Evolutionary conservation across 2,113 vertebrate genomes (phyloP).

Genomic region (Laterallus jamaicensis): DNA sequence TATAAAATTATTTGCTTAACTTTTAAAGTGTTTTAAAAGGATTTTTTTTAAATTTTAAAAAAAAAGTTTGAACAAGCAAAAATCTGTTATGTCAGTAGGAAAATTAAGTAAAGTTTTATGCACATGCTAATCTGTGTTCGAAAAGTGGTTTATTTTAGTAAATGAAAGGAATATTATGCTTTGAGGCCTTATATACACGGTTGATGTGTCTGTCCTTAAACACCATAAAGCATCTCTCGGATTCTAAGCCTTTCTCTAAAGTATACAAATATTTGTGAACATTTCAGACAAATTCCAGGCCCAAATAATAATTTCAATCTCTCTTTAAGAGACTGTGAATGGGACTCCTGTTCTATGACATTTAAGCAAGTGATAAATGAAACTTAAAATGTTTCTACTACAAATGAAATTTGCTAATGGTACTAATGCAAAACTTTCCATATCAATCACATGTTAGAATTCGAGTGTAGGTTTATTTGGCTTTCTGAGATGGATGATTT

Average conservation of each 20-base stretch:
- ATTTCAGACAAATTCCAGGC: not conserved
- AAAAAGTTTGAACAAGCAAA: not conserved
- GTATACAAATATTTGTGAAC: not conserved
- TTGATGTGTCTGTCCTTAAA: not conserved
- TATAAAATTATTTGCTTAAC: not conserved
- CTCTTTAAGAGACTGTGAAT: not conserved
- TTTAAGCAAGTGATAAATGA: not conserved
- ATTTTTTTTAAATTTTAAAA: not conserved
- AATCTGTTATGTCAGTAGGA: not conserved
- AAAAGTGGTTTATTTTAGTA: not conserved
- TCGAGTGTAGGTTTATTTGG: not conserved
- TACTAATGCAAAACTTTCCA: not conserved
- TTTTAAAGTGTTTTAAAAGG: not conserved
- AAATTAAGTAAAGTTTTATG: not conserved
- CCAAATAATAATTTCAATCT: not conserved
- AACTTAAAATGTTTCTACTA: not conserved
- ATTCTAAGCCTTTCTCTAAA: not conserved
- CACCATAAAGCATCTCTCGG: not conserved
- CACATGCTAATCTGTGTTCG: not conserved
- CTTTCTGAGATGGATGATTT: not conserved
- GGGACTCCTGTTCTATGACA: not conserved
- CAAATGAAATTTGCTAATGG: not conserved
- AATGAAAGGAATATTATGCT: not conserved
- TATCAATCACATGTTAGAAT: not conserved
- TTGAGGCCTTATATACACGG: not conserved